These are phyloP conservation scores for Ascaphus truei DNA, from an alignment of 2,113 vertebrate genomes.

Conservation along the genomic window DNA sequence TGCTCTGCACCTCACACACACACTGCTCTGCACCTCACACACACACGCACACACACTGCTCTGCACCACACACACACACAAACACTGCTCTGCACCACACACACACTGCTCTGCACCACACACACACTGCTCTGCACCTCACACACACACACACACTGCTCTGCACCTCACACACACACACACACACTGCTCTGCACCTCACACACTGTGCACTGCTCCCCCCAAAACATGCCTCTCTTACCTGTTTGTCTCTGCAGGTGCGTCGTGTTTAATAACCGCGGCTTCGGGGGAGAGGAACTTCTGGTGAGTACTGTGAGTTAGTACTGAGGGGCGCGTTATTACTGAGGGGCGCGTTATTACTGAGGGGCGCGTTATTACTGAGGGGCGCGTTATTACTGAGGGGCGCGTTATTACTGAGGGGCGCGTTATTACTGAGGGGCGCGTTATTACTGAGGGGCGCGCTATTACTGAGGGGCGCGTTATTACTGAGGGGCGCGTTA, in stretches of 20 bases:
- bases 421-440: background rate
- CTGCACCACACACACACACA: background rate
- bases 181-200: background rate
- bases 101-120: background rate
- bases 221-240: no score
- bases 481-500: background rate
- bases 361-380: no score
- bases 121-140: background rate
- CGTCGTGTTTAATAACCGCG: slow-evolving; percentile 77
- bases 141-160: background rate
- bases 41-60: background rate
- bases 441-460: background rate
- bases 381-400: background rate
- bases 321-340: background rate
- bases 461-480: background rate
- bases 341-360: no score
- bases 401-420: background rate
- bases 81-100: no score
- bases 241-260: slow-evolving; percentile 52
- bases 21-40: background rate
- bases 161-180: background rate
- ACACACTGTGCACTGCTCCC: no score
- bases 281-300: slow-evolving; percentile 69
- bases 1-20: background rate
- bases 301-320: slow-evolving; percentile 65